A percentile compares a stretch with the other conserved stretches of the same genome.
Evolutionary conservation across 1,140 invertebrate genomes (phyloP).

Genomic region (Heliconius melpomene): DNA sequence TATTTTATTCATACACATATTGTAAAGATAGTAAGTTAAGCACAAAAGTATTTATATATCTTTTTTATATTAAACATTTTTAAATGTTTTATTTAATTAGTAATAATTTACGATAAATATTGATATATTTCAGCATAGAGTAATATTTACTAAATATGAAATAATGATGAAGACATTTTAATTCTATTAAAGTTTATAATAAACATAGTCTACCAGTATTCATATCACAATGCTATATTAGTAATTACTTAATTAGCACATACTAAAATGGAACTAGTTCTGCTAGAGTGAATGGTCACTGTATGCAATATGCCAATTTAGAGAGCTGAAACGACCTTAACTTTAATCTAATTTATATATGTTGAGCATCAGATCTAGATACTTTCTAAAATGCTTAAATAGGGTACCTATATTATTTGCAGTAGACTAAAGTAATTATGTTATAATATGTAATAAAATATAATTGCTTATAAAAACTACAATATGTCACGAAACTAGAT

Average conservation of each 20-base stretch:
- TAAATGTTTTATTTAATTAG: no score
- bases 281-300: slow-evolving; percentile 15
- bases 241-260: neutral
- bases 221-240: neutral
- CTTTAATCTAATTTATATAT: slow-evolving; percentile 19
- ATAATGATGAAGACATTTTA: neutral
- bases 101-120: no score
- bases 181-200: neutral
- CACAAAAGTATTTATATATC: neutral
- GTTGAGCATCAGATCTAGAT: neutral
- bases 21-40: no score
- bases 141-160: neutral
- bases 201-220: neutral
- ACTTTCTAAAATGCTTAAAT: slow-evolving; percentile 22
- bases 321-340: slow-evolving; percentile 17
- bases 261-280: slow-evolving; percentile 8
- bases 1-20: no score
- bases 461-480: neutral
- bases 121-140: neutral
- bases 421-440: neutral
- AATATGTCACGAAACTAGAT: neutral
- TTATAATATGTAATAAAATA: neutral
- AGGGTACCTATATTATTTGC: neutral
- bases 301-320: slow-evolving; percentile 23
- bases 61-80: neutral